Conservation (phyloP, 35 echinoderm and acorn worm genomes). For the Nesometra sesokonis region DNA sequence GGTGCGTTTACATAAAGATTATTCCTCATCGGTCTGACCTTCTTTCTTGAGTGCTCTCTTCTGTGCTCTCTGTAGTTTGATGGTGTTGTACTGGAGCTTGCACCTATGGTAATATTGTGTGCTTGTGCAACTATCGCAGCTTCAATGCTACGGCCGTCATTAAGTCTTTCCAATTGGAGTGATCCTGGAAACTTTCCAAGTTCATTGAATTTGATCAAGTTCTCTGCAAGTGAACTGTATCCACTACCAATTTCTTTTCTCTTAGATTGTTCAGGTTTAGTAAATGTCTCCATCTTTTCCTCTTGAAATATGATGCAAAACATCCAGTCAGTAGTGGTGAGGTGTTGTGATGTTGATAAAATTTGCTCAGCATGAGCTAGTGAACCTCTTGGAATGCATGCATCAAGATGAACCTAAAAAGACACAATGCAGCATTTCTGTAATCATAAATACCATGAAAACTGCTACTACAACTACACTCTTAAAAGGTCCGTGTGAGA, state of each 20-base stretch:
- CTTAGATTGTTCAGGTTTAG: slow-evolving; percentile 8
- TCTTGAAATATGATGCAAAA: slow-evolving; percentile 16
- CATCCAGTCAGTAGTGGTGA: slow-evolving; percentile 10
- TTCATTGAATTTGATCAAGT: slow-evolving; percentile 8
- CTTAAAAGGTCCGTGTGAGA: too few relatives aligned
- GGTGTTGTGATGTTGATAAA: slow-evolving; percentile 1
- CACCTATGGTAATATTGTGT: slow-evolving; percentile 16
- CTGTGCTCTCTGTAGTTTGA: slow-evolving; percentile 26
- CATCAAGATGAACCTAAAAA: too few relatives aligned
- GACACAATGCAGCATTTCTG: too few relatives aligned
- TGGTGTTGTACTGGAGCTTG: slow-evolving; percentile 25
- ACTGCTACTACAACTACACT: too few relatives aligned
- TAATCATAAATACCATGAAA: too few relatives aligned
- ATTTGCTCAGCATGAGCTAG: too few relatives aligned
- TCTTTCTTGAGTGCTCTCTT: too few relatives aligned
- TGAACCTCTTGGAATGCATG: too few relatives aligned
- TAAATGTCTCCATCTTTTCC: neutral
- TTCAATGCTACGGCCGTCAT: slow-evolving; percentile 33
- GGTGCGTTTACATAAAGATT: too few relatives aligned
- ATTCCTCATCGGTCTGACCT: slow-evolving; percentile 2
- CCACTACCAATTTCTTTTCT: slow-evolving; percentile 28
- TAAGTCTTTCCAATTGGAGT: slow-evolving; percentile 27
- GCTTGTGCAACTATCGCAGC: slow-evolving; percentile 20
- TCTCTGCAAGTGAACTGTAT: slow-evolving; percentile 36
- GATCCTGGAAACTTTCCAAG: too few relatives aligned